Conservation (phyloP, 2,113 vertebrate species). For the Rhizomys pruinosus region DNA sequence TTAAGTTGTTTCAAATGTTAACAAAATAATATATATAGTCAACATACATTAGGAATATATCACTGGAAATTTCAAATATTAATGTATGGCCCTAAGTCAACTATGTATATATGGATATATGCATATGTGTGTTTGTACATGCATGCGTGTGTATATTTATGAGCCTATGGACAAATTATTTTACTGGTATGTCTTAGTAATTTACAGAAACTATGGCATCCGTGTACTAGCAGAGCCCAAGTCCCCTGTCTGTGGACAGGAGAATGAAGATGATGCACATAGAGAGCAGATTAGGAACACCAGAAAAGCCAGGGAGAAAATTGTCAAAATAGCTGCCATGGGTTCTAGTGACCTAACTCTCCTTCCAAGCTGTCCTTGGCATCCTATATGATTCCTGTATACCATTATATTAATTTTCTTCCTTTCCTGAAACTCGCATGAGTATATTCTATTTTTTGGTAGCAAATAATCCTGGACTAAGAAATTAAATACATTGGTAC, state of each 20-base stretch:
- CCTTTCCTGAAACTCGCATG: slow-evolving; percentile 11
- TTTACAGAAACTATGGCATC: background rate
- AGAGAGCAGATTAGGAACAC: background rate
- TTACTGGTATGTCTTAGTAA: background rate
- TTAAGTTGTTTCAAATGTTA: slow-evolving; percentile 22
- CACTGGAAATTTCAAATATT: background rate
- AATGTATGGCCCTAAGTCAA: background rate
- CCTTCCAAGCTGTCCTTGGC: background rate
- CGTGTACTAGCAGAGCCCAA: background rate
- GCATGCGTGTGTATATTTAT: no score
- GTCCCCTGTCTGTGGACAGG: background rate
- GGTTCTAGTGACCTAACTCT: background rate
- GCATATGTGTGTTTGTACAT: background rate
- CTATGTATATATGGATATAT: background rate
- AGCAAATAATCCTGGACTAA: background rate
- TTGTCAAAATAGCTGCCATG: background rate
- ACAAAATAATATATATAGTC: background rate
- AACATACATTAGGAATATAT: background rate
- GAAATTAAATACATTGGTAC: slow-evolving; percentile 20
- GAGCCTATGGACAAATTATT: background rate
- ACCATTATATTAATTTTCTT: background rate
- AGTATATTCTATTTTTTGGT: background rate
- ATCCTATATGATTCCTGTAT: background rate
- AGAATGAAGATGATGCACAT: background rate
- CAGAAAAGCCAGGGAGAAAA: background rate